Evolutionary conservation across 2,888 invertebrate genomes (phyloP).

Genomic region (Mimumesa dahlbomi): DNA sequence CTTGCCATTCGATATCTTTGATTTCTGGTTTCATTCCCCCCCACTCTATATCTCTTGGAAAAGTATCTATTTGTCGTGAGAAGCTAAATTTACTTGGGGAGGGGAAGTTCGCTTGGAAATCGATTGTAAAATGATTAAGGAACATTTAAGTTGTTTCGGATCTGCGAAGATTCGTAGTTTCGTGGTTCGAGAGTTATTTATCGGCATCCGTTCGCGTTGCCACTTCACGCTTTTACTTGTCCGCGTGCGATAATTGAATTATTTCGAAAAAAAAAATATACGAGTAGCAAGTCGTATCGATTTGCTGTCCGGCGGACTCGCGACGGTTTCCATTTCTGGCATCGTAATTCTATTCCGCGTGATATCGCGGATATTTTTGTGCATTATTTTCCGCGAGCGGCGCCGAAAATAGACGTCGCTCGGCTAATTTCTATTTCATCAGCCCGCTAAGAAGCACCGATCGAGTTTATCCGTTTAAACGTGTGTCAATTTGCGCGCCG

Average conservation of each 20-base stretch:
- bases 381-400: slow-evolving; percentile 27
- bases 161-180: background rate
- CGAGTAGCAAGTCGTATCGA: slow-evolving; percentile 33
- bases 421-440: slow-evolving; percentile 55
- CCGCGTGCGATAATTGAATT: slow-evolving; percentile 33
- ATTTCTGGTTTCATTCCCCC: no score
- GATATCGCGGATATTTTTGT: slow-evolving; percentile 53
- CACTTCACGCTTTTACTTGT: slow-evolving; percentile 3
- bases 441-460: slow-evolving; percentile 33
- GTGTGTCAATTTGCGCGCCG: slow-evolving; percentile 51
- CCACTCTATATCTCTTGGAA: no score
- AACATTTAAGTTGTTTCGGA: background rate
- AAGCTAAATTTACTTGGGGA: no score
- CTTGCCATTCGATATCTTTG: no score
- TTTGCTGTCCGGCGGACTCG: slow-evolving; percentile 31
- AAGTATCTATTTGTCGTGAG: no score
- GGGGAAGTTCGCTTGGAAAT: no score
- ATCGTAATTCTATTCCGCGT: slow-evolving; percentile 54
- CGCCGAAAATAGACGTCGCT: slow-evolving; percentile 52
- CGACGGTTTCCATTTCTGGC: slow-evolving; percentile 53
- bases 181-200: background rate
- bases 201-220: no score
- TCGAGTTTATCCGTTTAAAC: slow-evolving; percentile 57
- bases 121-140: no score
- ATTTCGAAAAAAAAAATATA: slow-evolving; percentile 23